A percentile compares a stretch with the other conserved stretches of the same genome.
Evolutionary conservation across 2,797 vertebrate genomes (phyloP).

Genomic region (Kryptolebias ocellatus): DNA sequence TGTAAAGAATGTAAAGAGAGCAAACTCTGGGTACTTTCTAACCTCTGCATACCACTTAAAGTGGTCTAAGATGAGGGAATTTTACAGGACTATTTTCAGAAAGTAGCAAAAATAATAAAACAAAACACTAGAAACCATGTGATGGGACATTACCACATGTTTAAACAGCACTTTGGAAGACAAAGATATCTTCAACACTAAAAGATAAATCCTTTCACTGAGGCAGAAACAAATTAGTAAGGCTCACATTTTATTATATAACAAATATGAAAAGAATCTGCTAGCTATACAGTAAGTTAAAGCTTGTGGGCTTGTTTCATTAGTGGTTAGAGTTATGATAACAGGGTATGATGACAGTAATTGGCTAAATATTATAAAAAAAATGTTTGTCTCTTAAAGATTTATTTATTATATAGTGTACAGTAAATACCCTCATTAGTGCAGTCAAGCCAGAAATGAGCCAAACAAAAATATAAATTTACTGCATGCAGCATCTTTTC

Average conservation of each 20-base stretch:
- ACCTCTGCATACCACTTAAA: constrained; percentile 9
- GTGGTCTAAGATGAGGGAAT: constrained; percentile 1
- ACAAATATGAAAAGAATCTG: constrained; percentile 6
- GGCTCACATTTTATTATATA: neutral
- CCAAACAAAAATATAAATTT: constrained; percentile 16
- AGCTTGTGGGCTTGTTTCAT: constrained; percentile 11
- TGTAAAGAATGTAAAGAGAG: constrained; percentile 4
- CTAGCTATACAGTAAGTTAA: neutral
- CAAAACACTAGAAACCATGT: neutral
- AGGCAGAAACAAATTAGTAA: constrained; percentile 1
- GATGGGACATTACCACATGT: neutral
- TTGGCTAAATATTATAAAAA: constrained; percentile 20
- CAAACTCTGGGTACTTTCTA: constrained; percentile 16
- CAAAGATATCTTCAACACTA: constrained; percentile 1
- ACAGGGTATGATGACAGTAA: constrained; percentile 21
- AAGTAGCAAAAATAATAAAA: neutral
- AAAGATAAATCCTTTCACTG: neutral
- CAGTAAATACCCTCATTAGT: constrained; percentile 14
- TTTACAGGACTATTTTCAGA: constrained; percentile 8
- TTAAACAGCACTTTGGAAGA: neutral
- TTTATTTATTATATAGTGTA: neutral
- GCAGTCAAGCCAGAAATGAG: constrained; percentile 27
- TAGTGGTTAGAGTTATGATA: constrained; percentile 5
- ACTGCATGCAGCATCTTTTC: constrained; percentile 19
- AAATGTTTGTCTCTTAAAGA: constrained; percentile 14